Percentiles rank a stretch among this genome's conserved stretches.
phyloP scores from a whole-genome alignment of 2,113 vertebrate species.

The Egretta garzetta region DNA sequence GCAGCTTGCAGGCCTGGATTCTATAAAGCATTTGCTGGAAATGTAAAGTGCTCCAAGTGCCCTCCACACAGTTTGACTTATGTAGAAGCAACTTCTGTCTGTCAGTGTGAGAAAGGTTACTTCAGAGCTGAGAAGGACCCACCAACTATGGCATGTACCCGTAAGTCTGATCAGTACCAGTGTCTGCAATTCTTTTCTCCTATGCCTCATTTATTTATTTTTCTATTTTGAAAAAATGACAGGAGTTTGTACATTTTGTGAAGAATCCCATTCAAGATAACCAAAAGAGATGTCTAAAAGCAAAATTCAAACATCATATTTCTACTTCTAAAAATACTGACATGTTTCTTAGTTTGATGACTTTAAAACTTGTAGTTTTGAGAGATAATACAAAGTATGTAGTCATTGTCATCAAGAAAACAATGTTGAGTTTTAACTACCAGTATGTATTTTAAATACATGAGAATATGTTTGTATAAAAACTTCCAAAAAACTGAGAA shows the following conservation, averaged over 20 bases:
- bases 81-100: constrained; percentile 85
- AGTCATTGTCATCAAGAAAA: neutral
- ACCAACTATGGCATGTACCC: constrained; percentile 94
- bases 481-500: neutral
- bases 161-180: constrained; percentile 78
- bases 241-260: neutral
- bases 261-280: neutral
- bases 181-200: neutral
- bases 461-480: neutral
- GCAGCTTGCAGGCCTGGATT: constrained; percentile 92
- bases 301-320: neutral
- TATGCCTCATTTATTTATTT: neutral
- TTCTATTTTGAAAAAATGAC: neutral
- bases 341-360: neutral
- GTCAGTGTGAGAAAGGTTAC: constrained; percentile 90
- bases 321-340: neutral
- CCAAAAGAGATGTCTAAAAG: neutral
- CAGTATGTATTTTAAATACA: neutral
- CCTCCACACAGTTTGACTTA: constrained; percentile 91
- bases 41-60: constrained; percentile 93
- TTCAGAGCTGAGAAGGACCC: constrained; percentile 93
- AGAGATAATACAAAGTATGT: neutral
- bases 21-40: constrained; percentile 94
- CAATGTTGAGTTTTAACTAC: neutral
- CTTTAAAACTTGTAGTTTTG: neutral